Conservation (phyloP, 2,113 vertebrate species). For the Crotalus tigris region DNA sequence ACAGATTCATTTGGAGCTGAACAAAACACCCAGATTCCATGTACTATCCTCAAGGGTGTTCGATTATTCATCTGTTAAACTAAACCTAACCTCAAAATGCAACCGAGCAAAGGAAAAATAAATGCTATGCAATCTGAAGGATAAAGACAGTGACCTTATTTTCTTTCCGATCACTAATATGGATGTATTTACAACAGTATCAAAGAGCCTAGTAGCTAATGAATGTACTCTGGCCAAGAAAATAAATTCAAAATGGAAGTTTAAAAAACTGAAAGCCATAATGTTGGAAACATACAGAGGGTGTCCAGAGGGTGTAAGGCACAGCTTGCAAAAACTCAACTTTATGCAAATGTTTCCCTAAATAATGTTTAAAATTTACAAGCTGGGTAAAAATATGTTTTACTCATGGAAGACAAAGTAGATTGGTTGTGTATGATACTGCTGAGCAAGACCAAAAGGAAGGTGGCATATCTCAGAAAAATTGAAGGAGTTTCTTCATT, state of each 20-base stretch:
- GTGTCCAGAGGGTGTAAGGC: neutral
- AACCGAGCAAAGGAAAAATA: conserved; percentile 15
- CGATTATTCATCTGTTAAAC: conserved; percentile 22
- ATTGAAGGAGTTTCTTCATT: neutral
- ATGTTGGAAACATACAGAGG: neutral
- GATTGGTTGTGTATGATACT: neutral
- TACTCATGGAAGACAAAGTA: neutral
- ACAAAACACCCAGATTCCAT: neutral
- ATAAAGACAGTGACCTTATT: neutral
- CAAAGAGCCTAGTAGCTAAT: neutral
- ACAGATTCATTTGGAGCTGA: conserved; percentile 22
- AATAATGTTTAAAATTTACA: neutral
- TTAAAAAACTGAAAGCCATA: neutral
- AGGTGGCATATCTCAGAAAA: neutral
- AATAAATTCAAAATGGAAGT: neutral
- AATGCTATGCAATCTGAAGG: neutral
- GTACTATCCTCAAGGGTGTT: neutral
- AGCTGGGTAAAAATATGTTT: neutral
- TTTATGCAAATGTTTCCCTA: neutral
- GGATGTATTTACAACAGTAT: neutral
- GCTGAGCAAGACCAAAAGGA: neutral
- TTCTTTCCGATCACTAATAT: neutral
- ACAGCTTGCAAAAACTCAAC: neutral
- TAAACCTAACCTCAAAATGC: conserved; percentile 13
- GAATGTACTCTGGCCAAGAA: neutral